phyloP scores from a whole-genome alignment of 2,888 invertebrate genomes.

The Archips crataeganus region DNA sequence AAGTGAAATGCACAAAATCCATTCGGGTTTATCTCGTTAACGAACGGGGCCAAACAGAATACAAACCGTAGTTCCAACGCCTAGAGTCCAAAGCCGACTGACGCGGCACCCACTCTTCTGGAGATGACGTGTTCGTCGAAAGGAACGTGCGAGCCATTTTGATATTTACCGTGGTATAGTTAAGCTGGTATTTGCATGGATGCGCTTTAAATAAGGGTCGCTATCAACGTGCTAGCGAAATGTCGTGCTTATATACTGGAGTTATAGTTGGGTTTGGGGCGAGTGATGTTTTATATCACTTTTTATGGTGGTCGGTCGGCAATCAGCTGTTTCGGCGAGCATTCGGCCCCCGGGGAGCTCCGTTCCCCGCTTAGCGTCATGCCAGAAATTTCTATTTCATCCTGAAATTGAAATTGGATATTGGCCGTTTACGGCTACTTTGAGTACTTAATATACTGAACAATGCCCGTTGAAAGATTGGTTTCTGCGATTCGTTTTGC shows the following conservation, averaged over 20 bases:
- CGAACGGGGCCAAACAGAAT: conserved; percentile 46
- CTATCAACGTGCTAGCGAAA: conserved; percentile 32
- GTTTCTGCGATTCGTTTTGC: conserved; percentile 16
- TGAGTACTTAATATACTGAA: conserved; percentile 3
- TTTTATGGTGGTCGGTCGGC: conserved; percentile 79
- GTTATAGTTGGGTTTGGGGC: conserved; percentile 48
- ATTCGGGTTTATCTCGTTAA: conserved; percentile 80
- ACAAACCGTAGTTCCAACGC: conserved; percentile 48
- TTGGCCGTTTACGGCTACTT: conserved; percentile 28
- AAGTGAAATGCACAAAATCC: conserved; percentile 82
- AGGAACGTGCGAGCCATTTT: conserved; percentile 60
- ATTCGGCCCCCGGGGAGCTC: conserved; percentile 70
- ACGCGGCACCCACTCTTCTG: conserved; percentile 58
- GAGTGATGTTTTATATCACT: conserved; percentile 60
- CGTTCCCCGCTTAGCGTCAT: conserved; percentile 51
- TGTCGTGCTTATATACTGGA: conserved; percentile 41
- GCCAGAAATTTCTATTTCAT: conserved; percentile 70
- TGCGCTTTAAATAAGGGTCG: conserved; percentile 64
- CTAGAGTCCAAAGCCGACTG: conserved; percentile 53
- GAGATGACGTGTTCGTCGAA: conserved; percentile 65
- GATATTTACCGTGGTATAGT: conserved; percentile 52
- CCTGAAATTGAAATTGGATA: conserved; percentile 57
- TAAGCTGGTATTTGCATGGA: conserved; percentile 60
- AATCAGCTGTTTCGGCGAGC: conserved; percentile 84
- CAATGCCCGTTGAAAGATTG: conserved; percentile 17